Evolutionary conservation across 2,888 invertebrate genomes (phyloP), one percentile per base, ranked within the genome.

Genomic region (Cheilosia variabilis): DNA sequence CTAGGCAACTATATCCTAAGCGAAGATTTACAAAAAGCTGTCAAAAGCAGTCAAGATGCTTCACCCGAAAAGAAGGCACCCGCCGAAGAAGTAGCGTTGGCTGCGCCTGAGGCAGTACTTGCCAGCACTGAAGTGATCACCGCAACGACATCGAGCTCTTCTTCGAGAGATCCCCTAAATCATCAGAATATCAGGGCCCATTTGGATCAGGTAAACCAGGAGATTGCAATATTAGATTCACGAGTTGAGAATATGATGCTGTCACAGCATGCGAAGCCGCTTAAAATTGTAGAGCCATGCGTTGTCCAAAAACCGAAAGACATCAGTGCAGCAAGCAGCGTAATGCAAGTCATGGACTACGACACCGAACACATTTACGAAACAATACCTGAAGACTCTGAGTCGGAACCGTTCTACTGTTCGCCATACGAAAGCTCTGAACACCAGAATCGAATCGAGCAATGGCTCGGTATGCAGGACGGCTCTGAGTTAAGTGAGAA

Each of bases 321-420:
- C 52, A 24, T 68, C 0, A 37, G 6, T 24, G 58, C 27, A n/a
- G n/a, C 76, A 9, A 60, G 9, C 34, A 31, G 7, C 15, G 52
- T 50, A n/a, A 66, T 57, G 34, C 71, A 55, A 27, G 43, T 79
- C 6, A 87, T 89, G n/a, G 93, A 92, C 77, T 93, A 93, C 86
- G 94, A 94, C 83, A 93, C 93, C 15, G 95, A 95, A 87, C 95
- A 95, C 89, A 95, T 95, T 72, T 95, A 95, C 89, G 95, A 95
- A 90, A 95, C 95, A 3, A 95, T 95, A 88, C 94, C 95, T 1
- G 94, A 94, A 88, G 94, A 94, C 89, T 93, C 93, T 1, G 93
- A 93, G 88, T 89, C 92, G 2, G 95, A 95, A 88, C 95, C 95
- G 1, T 93, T 95, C 62, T 95, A 95, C 88, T 95, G 94, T 55